Percentiles rank a stretch among this genome's conserved stretches.
Conservation (phyloP, 37 sponge, comb jelly and placozoan genomes). For the Beroe ovata region DNA sequence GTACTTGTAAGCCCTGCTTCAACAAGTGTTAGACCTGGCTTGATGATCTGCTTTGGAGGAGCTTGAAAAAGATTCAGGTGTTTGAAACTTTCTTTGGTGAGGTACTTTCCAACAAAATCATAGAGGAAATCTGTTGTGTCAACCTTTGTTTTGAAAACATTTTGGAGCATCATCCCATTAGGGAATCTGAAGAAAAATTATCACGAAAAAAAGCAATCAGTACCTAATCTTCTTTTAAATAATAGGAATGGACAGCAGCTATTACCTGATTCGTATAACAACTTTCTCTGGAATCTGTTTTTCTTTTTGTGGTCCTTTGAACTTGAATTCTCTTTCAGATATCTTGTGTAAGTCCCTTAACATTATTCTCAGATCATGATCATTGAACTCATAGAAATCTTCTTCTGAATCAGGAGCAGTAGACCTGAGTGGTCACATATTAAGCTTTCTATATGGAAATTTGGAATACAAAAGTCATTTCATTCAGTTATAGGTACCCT, state of each 20-base stretch:
- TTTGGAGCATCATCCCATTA: constrained; percentile 13
- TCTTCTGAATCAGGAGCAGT: neutral
- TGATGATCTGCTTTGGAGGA: neutral
- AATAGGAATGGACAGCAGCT: too few relatives aligned
- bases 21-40: constrained; percentile 5
- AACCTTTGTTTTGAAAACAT: constrained; percentile 7
- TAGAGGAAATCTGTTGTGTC: constrained; percentile 36
- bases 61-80: neutral
- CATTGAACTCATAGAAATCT: constrained; percentile 18
- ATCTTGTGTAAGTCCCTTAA: constrained; percentile 37
- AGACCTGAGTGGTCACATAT: too few relatives aligned
- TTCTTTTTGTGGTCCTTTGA: constrained; percentile 9
- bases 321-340: neutral
- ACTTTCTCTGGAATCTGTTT: neutral
- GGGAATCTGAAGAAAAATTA: constrained; percentile 16
- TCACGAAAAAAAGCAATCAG: neutral
- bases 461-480: too few relatives aligned
- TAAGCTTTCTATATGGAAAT: too few relatives aligned
- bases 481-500: too few relatives aligned
- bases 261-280: constrained; percentile 60
- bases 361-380: constrained; percentile 4
- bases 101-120: constrained; percentile 3
- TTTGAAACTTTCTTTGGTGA: neutral
- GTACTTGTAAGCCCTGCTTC: constrained; percentile 18
- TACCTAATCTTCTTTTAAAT: too few relatives aligned